Percentiles rank a stretch among this genome's conserved stretches.
Conservation (phyloP, 2,113 vertebrate genomes). For the Oceanites oceanicus region DNA sequence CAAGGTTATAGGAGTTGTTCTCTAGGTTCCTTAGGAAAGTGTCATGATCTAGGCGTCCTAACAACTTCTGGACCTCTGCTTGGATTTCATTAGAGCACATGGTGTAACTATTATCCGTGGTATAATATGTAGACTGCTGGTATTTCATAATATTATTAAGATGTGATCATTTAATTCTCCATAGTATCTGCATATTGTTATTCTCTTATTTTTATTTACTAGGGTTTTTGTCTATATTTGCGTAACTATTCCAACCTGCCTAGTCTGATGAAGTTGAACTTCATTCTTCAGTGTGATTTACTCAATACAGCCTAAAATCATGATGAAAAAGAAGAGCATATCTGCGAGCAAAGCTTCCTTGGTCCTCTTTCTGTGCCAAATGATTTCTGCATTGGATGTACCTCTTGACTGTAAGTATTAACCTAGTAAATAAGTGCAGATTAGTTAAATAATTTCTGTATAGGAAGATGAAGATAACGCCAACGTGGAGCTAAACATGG, state of each 20-base stretch:
- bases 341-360: conserved; percentile 70
- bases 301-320: conserved; percentile 70
- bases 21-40: background rate
- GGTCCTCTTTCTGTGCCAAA: conserved; percentile 82
- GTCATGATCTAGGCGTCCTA: background rate
- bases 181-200: background rate
- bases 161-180: background rate
- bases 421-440: background rate
- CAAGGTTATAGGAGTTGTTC: background rate
- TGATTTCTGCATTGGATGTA: conserved; percentile 87
- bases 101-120: background rate
- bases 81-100: background rate
- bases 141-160: background rate
- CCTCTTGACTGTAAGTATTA: conserved; percentile 93
- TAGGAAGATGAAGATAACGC: background rate
- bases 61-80: background rate
- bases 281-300: conserved; percentile 66
- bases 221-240: conserved; percentile 58
- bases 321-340: conserved; percentile 77
- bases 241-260: conserved; percentile 15
- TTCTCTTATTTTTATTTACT: conserved; percentile 47
- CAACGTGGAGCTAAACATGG: background rate
- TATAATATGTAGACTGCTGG: background rate
- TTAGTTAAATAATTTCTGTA: background rate
- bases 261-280: conserved; percentile 60